Evolutionary conservation across 1,140 invertebrate genomes (phyloP), one percentile per base, ranked within the genome.

Genomic region (Drosophila athabasca): DNA sequence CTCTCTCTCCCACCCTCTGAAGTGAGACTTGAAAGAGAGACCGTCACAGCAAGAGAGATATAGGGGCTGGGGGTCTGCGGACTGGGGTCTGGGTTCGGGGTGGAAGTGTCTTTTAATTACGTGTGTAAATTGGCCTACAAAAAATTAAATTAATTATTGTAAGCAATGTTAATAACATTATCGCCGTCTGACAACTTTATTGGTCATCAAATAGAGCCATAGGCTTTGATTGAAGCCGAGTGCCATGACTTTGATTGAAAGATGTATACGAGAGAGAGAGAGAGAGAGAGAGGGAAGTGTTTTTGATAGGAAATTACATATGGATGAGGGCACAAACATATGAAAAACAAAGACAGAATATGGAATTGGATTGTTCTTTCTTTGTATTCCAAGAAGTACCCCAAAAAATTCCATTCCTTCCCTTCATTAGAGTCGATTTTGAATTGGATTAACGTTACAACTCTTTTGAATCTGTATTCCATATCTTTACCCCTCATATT

Each of bases 81-180:
- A n/a, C 26, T 19, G 17, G 39, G 46, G 46, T 26, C 7, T 58
- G 0, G 26, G 26, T 6, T 9, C 7, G 7, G 26, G 44, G 66
- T 24, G 22, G 44, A 46, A 31, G 29, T 31, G 43, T 15, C 29
- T 76, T 81, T 81, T 76, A 81, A 73, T 62, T 72, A 66, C 60
- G 58, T 49, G 52, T 61, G 49, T 85, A 39, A 60, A 69, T 58
- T 76, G 73, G 62, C 51, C 72, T 62, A 76, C 61, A 39, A 79
- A 76, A 76, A 84, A 85, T 77, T 67, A 74, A 58, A 76, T 87
- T 75, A 68, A 85, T 87, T 81, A 75, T 55, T 62, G 49, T 60
- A 54, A 79, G 50, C 59, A 48, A 62, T 55, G 76, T 73, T 84
- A 84, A 84, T 84, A 84, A 85, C 81, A 78, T 78, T 57, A 85